phyloP scores from a whole-genome alignment of 2,888 invertebrate species.

The Esperia sulphurella region DNA sequence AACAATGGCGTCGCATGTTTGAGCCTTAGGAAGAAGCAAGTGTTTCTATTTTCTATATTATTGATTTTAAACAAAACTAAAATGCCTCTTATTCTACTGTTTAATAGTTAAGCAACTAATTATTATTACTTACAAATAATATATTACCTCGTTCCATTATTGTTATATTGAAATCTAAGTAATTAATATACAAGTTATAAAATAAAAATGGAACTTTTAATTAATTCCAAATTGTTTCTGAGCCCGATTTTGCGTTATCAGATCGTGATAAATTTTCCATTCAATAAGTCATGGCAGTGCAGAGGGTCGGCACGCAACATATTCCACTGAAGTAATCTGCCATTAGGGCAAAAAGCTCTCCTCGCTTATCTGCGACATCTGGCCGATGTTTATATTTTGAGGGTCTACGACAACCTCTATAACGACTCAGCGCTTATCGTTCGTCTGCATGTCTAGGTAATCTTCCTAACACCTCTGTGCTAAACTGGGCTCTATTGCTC shows the following conservation, averaged over 20 bases:
- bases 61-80: no score
- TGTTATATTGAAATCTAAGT: no score
- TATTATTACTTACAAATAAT: no score
- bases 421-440: conserved; percentile 71
- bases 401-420: conserved; percentile 73
- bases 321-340: conserved; percentile 66
- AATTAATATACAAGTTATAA: no score
- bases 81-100: no score
- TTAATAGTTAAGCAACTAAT: no score
- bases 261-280: conserved; percentile 49
- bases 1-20: no score
- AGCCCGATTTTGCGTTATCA: conserved; percentile 17
- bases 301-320: conserved; percentile 43
- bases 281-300: conserved; percentile 50
- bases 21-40: no score
- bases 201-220: no score
- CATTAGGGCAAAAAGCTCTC: conserved; percentile 73
- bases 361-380: conserved; percentile 73
- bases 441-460: conserved; percentile 68
- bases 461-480: conserved; percentile 34
- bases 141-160: no score
- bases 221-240: neutral
- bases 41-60: no score
- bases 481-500: conserved; percentile 41
- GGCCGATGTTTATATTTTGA: conserved; percentile 76